phyloP scores from a whole-genome alignment of 2,888 invertebrate species.

The Tenthredo notha region DNA sequence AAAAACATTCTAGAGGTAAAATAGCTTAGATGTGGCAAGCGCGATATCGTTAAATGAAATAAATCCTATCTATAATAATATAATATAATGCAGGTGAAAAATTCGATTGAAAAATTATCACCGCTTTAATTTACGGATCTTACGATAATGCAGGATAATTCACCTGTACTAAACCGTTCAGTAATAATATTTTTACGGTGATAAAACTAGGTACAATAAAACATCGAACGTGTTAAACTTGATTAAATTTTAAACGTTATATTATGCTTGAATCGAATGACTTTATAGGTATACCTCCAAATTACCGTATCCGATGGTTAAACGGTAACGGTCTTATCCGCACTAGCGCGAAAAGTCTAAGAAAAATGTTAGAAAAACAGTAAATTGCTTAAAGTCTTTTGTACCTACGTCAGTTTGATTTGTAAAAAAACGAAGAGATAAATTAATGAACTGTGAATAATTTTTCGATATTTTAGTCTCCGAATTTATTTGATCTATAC shows the following conservation, averaged over 20 bases:
- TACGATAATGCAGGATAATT: neutral
- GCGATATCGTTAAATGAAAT: neutral
- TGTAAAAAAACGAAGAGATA: neutral
- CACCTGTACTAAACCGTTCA: neutral
- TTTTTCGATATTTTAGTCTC: too few relatives aligned
- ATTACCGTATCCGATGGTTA: slow-evolving; percentile 8
- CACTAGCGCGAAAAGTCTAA: neutral
- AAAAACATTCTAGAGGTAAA: neutral
- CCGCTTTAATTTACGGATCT: neutral
- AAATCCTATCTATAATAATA: neutral
- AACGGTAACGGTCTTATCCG: neutral
- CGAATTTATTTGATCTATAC: too few relatives aligned
- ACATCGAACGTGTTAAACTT: neutral
- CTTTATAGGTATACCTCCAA: neutral
- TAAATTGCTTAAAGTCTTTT: neutral
- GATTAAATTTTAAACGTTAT: neutral
- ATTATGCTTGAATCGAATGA: neutral
- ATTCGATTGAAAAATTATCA: neutral
- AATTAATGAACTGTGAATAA: neutral
- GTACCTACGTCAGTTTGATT: too few relatives aligned
- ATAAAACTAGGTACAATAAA: neutral
- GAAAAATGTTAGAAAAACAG: neutral
- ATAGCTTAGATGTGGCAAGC: neutral
- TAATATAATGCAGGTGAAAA: neutral
- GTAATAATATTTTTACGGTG: neutral